Evolutionary conservation across 2,888 invertebrate genomes (phyloP).

Genomic region (Schizotus pectinicornis): DNA sequence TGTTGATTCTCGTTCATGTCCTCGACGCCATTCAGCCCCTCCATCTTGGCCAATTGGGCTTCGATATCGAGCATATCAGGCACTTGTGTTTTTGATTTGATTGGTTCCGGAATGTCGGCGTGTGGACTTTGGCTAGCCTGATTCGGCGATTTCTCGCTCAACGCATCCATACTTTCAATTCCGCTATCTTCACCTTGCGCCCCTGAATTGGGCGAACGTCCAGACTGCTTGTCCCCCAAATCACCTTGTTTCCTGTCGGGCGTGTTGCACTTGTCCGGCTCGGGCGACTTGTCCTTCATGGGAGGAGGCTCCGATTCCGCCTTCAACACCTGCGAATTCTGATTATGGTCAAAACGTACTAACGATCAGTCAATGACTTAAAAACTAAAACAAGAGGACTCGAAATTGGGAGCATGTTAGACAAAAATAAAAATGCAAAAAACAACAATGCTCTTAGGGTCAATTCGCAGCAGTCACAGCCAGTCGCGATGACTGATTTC

Average conservation of each 20-base stretch:
- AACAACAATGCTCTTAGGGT: too few relatives aligned
- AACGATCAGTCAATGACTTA: too few relatives aligned
- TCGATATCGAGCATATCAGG: constrained; percentile 70
- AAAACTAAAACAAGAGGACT: too few relatives aligned
- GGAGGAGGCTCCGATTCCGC: constrained; percentile 38
- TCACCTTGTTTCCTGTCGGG: constrained; percentile 48
- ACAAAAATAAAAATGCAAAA: too few relatives aligned
- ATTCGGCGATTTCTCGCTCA: constrained; percentile 84
- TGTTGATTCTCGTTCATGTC: constrained; percentile 53
- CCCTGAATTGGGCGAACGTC: constrained; percentile 56
- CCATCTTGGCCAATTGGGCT: constrained; percentile 75
- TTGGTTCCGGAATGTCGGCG: constrained; percentile 50
- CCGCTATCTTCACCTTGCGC: constrained; percentile 86
- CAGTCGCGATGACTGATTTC: too few relatives aligned
- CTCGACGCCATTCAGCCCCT: constrained; percentile 57
- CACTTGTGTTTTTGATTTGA: constrained; percentile 54
- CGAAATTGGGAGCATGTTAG: too few relatives aligned
- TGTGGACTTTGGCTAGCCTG: constrained; percentile 80
- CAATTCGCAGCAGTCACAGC: too few relatives aligned
- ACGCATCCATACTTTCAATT: constrained; percentile 91
- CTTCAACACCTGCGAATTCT: constrained; percentile 32
- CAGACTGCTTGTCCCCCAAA: constrained; percentile 37
- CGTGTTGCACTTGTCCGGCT: constrained; percentile 55
- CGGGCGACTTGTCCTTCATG: constrained; percentile 53
- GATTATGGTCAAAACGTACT: too few relatives aligned